A percentile compares a stretch with the other conserved stretches of the same genome.
Evolutionary conservation across 2,113 vertebrate species (phyloP).

Genomic region (Pelusios castaneus): DNA sequence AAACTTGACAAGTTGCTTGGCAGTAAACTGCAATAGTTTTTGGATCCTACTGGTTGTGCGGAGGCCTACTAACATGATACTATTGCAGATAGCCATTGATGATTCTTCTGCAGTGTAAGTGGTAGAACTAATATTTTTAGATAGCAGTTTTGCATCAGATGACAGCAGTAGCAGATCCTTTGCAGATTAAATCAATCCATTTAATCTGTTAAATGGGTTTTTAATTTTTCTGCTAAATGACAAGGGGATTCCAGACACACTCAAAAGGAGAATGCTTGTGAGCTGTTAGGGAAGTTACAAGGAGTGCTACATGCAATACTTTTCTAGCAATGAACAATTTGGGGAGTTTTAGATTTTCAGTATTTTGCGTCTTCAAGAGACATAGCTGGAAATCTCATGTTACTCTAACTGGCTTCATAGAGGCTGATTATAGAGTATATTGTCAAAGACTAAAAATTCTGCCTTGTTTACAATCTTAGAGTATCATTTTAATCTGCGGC

Average conservation of each 20-base stretch:
- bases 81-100: background rate
- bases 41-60: background rate
- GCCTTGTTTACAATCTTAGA: background rate
- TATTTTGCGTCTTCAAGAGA: background rate
- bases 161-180: background rate
- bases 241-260: background rate
- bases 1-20: background rate
- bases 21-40: background rate
- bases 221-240: background rate
- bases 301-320: background rate
- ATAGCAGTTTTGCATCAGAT: background rate
- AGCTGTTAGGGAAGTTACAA: background rate
- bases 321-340: background rate
- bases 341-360: background rate
- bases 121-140: rapidly evolving
- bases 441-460: background rate
- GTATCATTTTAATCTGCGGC: background rate
- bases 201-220: background rate
- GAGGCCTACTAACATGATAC: background rate
- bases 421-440: background rate
- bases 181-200: background rate
- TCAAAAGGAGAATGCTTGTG: background rate
- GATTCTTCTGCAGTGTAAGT: background rate
- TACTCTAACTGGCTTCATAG: background rate
- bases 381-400: background rate